phyloP scores from a whole-genome alignment of 2,797 vertebrate genomes.

The Scomberomorus guttatus region DNA sequence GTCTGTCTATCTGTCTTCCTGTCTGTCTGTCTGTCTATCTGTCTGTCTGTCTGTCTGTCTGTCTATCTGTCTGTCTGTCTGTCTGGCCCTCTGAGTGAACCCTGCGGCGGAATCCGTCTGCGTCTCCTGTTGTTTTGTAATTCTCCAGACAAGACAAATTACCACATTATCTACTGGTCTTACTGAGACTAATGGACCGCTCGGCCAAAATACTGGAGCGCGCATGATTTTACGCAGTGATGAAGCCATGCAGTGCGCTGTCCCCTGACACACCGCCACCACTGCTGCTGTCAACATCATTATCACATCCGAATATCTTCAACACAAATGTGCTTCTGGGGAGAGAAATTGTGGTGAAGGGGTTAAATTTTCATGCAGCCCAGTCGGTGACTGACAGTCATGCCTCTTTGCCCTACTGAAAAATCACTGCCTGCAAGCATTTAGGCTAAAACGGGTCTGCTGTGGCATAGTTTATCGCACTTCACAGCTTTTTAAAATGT shows the following conservation, averaged over 20 bases:
- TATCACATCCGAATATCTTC: neutral
- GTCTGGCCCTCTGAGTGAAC: slow-evolving; percentile 51
- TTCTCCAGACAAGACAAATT: slow-evolving; percentile 38
- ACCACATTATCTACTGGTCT: slow-evolving; percentile 18
- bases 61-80: slow-evolving; percentile 15
- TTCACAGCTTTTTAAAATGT: neutral
- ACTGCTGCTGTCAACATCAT: neutral
- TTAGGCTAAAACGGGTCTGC: slow-evolving; percentile 15
- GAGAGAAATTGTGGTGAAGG: slow-evolving; percentile 12
- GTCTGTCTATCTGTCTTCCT: no score
- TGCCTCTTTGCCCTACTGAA: slow-evolving; percentile 51
- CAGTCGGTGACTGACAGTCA: slow-evolving; percentile 45
- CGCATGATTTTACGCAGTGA: slow-evolving; percentile 59
- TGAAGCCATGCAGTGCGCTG: slow-evolving; percentile 7
- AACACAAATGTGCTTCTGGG: neutral
- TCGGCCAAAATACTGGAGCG: slow-evolving; percentile 23
- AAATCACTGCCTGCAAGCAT: slow-evolving; percentile 22
- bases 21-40: slow-evolving; percentile 35
- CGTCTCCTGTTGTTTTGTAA: slow-evolving; percentile 4
- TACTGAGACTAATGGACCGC: slow-evolving; percentile 21
- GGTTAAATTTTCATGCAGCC: slow-evolving; percentile 50
- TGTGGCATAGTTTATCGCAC: slow-evolving; percentile 4
- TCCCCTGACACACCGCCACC: slow-evolving; percentile 8
- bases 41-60: slow-evolving; percentile 34
- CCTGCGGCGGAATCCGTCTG: slow-evolving; percentile 43